phyloP scores from a whole-genome alignment of 1,140 invertebrate genomes.

The Propsilocerus akamusi region DNA sequence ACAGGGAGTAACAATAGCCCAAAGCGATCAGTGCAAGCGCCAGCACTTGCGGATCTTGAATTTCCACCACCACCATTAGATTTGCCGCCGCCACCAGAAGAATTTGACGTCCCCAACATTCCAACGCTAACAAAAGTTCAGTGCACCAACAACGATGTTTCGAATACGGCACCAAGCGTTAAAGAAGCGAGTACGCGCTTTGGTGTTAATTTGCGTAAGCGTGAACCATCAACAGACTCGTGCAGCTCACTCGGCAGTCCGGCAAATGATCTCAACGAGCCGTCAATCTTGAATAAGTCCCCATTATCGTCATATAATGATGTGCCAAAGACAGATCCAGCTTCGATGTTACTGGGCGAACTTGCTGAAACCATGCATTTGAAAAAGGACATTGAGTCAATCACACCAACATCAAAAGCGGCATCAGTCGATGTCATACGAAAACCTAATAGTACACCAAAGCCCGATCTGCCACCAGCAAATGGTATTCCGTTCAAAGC shows the following conservation, averaged over 20 bases:
- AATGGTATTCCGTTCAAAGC: slow-evolving; percentile 30
- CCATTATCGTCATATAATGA: slow-evolving; percentile 11
- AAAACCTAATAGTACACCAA: slow-evolving; percentile 10
- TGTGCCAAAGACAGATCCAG: slow-evolving; percentile 60
- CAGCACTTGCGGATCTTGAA: slow-evolving; percentile 54
- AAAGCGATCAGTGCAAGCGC: slow-evolving; percentile 29
- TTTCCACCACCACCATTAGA: slow-evolving; percentile 67
- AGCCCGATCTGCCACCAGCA: slow-evolving; percentile 1
- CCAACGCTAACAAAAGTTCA: slow-evolving; percentile 10
- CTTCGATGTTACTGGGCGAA: slow-evolving; percentile 60
- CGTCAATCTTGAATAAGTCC: slow-evolving; percentile 12
- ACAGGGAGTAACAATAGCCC: slow-evolving; percentile 27
- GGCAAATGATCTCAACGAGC: slow-evolving; percentile 5
- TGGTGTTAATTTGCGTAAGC: slow-evolving; percentile 46
- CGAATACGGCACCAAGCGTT: slow-evolving; percentile 41
- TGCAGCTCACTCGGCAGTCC: slow-evolving; percentile 26
- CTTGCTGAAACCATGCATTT: slow-evolving; percentile 40
- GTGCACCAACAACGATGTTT: slow-evolving; percentile 32
- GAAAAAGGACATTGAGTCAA: slow-evolving; percentile 14
- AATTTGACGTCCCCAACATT: slow-evolving; percentile 10
- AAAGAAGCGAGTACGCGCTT: slow-evolving; percentile 51
- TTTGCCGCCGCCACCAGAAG: slow-evolving; percentile 44
- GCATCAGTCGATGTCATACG: slow-evolving; percentile 10
- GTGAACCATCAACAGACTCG: slow-evolving; percentile 41
- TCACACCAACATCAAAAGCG: slow-evolving; percentile 10